phyloP scores from a whole-genome alignment of 35 echinoderm and acorn worm species.

The Strongylocentrotus purpuratus region DNA sequence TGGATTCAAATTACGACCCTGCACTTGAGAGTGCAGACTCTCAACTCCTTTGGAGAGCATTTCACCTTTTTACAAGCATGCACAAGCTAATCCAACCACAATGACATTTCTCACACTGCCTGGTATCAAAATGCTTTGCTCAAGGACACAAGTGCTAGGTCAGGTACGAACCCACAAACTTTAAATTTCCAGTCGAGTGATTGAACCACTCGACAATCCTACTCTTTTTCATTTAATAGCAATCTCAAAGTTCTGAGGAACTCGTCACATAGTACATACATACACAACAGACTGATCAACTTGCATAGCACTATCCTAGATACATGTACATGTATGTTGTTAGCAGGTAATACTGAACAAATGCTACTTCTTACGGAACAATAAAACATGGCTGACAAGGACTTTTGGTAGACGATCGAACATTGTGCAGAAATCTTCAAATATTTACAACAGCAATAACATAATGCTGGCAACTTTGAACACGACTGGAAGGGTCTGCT shows the following conservation, averaged over 20 bases:
- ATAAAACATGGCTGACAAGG: not conserved
- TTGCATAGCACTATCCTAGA: not conserved
- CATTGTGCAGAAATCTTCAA: not conserved
- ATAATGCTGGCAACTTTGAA: not conserved
- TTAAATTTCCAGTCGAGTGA: too few relatives aligned
- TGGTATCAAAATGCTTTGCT: too few relatives aligned
- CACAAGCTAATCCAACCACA: too few relatives aligned
- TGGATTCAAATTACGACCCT: too few relatives aligned
- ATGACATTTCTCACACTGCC: too few relatives aligned
- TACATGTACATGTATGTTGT: too few relatives aligned
- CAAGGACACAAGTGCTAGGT: too few relatives aligned
- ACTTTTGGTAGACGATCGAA: not conserved
- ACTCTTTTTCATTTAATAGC: not conserved
- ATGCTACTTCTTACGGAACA: not conserved
- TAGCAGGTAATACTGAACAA: not conserved
- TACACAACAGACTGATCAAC: not conserved
- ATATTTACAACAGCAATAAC: constrained; percentile 11
- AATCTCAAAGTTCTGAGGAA: not conserved
- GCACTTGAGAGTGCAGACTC: too few relatives aligned
- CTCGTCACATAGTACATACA: not conserved
- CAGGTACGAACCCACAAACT: too few relatives aligned
- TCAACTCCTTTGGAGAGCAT: too few relatives aligned
- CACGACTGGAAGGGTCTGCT: not conserved
- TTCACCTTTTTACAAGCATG: too few relatives aligned
- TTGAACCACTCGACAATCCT: too few relatives aligned